Evolutionary conservation across 1,140 invertebrate species (phyloP), one percentile per base, ranked within the genome.

Genomic region (Hypothenemus hampei): DNA sequence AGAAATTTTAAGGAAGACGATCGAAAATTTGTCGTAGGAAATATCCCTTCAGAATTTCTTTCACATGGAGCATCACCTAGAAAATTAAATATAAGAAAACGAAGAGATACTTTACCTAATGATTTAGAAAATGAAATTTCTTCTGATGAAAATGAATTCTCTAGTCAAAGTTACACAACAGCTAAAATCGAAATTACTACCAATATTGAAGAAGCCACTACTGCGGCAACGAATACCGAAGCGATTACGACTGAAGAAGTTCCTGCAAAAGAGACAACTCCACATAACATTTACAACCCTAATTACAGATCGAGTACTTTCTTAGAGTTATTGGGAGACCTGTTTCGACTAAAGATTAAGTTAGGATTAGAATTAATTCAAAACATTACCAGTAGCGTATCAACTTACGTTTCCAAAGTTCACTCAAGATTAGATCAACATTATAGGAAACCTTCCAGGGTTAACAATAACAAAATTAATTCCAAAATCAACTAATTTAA

Each of bases 1-100:
- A 69, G 78, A 63, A 77, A 72, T 58, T 61, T 74, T 13, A 71
- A 73, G 52, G 22, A 58, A 63, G 70, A 62, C 62, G 60, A 35
- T 36, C 49, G 56, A 29, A 56, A 50, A 62, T 78, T 78, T 65
- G 75, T 78, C 0, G 77, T 78, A 13, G 77, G 76, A 10, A 78
- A 74, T 63, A 65, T 77, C 36, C 76, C 76, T n/a, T 74, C 77
- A 31, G 39, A 50, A 15, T 41, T 23, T 48, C 41, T 51, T 36
- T 20, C 15, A 11, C 4, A 2, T 11, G 49, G 37, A 29, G 37
- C 49, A 19, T 51, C 49, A 6, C 49, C 49, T n/a, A 51, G 65
- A 74, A n/a, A n/a, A n/a, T n/a, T n/a, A 63, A 76, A 72, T 59
- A 62, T 73, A 19, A 72, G 72, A 53, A 48, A 61, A 43, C 59